Conservation (phyloP, 1,140 invertebrate species). For the Zaprionus taronus region DNA sequence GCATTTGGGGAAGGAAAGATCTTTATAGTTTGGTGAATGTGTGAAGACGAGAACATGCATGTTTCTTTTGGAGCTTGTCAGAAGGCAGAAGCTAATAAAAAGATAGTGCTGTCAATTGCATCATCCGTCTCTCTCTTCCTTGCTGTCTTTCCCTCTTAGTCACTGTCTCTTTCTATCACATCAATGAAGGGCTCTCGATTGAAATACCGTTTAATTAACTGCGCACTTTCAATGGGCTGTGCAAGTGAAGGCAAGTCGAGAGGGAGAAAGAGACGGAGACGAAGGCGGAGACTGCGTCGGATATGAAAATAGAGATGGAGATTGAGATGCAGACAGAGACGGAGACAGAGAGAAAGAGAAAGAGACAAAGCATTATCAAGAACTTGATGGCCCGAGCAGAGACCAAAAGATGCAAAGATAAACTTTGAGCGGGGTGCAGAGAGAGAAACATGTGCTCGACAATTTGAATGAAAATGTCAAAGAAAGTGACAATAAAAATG, state of each 20-base stretch:
- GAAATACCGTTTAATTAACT: slow-evolving; percentile 9
- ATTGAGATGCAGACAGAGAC: not conserved
- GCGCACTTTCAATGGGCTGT: not conserved
- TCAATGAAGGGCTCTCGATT: not conserved
- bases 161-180: not conserved
- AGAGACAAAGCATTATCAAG: not conserved
- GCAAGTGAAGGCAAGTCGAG: not conserved
- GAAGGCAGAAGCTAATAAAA: not conserved
- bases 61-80: not conserved
- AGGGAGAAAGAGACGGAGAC: too few species aligned
- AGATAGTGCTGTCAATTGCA: not conserved
- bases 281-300: not conserved
- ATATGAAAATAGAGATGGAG: not conserved
- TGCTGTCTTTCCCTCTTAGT: not conserved
- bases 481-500: slow-evolving; percentile 9
- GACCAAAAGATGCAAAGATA: not conserved
- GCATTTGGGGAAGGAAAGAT: not conserved
- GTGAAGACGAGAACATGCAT: not conserved
- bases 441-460: slow-evolving; percentile 1
- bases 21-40: not conserved
- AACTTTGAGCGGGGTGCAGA: not conserved
- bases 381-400: not conserved
- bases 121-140: not conserved
- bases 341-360: not conserved
- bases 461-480: slow-evolving; percentile 8